phyloP scores from a whole-genome alignment of 2,113 vertebrate genomes.

The Procapra przewalskii region DNA sequence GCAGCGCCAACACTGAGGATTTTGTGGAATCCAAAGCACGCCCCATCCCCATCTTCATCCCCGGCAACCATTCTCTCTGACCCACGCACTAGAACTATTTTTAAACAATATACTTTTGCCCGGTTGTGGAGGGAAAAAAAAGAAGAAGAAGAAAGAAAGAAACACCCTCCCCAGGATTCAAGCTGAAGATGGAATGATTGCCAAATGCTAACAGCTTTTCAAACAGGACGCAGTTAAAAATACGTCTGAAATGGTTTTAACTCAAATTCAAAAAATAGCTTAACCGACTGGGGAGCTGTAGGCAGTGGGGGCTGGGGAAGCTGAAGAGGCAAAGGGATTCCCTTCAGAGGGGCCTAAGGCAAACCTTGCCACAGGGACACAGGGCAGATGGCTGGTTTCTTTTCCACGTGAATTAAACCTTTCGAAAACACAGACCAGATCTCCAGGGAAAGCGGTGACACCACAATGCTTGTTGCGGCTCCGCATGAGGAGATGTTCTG shows the following conservation, averaged over 20 bases:
- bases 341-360: not conserved
- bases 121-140: not conserved
- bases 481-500: not conserved
- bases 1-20: not conserved
- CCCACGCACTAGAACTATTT: conserved; percentile 66
- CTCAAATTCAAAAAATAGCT: conserved; percentile 71
- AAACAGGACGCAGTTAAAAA: conserved; percentile 73
- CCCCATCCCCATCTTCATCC: not conserved
- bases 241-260: conserved; percentile 69
- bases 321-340: conserved; percentile 55
- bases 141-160: not conserved
- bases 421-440: not conserved
- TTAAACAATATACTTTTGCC: conserved; percentile 66
- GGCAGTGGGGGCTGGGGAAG: conserved; percentile 52
- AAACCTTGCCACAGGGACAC: not conserved
- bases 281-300: conserved; percentile 46
- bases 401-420: conserved; percentile 20
- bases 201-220: conserved; percentile 75
- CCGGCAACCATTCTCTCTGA: conserved; percentile 36
- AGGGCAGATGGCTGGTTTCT: not conserved
- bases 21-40: not conserved
- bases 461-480: not conserved
- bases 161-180: conserved; percentile 53
- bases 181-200: conserved; percentile 74
- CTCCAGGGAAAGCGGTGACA: not conserved